Base-by-base conservation (phyloP, 2,888 invertebrate species). In the Agriotes lineatus region DNA sequence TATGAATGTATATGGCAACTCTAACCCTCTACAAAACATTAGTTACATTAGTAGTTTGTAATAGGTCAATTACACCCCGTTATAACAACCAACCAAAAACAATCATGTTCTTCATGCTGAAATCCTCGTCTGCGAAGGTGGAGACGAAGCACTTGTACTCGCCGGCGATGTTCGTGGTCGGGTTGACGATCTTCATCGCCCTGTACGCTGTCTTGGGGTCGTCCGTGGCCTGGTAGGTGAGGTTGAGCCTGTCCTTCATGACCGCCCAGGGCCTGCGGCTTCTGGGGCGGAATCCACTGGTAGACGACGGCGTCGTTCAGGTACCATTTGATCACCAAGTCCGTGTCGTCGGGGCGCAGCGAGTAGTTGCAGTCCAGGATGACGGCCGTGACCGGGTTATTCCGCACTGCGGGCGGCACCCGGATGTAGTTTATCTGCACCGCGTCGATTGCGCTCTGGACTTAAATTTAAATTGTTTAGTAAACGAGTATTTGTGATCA, bases 281-380 rank as follows among this genome's bases (percentile, higher is more conserved):
- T 87, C 72, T 88, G 87, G 1, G 90, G 90, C 1, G 91, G 90
- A 69, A 93, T 93, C 93, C 93, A 94, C 81, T 93, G 93, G 82
- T 93, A 94, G n/a, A 93, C 90, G 0, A 90, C 88, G 54, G 89
- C 87, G 77, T 90, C 89, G 82, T 88, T 89, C 78, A 88, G 87
- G 80, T 89, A 92, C 93, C 94, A 93, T 81, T 93, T 93, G 6
- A 93, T 90, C 1, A 93, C 92, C 16, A 94, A 84, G 0, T 91
- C 91, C 0, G 88, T 87, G 72, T 90, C 90, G 76, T 89, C 89
- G 45, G 86, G 88, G 10, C 88, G 87, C 12, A 90, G 84, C 74
- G 85, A 83, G 78, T 91, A 93, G 77, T 92, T 90, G 78, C 93
- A 94, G 82, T 94, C 93, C 70, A 94, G 84, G 1, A 91, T 86